A percentile compares a stretch with the other conserved stretches of the same genome.
These are phyloP conservation scores for Coturnix japonica DNA, from an alignment of 2,113 vertebrate species.

Conservation along the genomic window DNA sequence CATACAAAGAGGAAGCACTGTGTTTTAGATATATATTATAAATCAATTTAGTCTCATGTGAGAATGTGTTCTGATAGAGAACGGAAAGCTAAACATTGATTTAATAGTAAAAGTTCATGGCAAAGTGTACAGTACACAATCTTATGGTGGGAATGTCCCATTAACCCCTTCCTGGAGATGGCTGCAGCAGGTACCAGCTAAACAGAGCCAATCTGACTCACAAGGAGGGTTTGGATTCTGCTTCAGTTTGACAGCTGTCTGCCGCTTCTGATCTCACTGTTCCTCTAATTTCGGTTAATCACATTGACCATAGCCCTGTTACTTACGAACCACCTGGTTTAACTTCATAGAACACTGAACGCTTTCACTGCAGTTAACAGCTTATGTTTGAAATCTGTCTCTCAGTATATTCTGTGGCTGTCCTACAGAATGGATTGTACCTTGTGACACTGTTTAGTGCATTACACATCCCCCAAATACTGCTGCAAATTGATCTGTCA, in stretches of 20 bases:
- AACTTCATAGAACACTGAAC: background rate
- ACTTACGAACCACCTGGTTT: background rate
- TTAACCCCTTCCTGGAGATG: conserved; percentile 32
- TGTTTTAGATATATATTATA: conserved; percentile 5
- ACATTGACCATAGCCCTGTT: background rate
- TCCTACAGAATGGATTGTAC: background rate
- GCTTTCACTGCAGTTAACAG: background rate
- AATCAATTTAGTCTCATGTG: conserved; percentile 42
- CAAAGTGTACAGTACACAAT: conserved; percentile 64
- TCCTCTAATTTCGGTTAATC: background rate
- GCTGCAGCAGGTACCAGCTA: conserved; percentile 17
- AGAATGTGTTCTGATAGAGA: conserved; percentile 58
- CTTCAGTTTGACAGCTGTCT: background rate
- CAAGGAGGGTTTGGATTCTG: conserved; percentile 10
- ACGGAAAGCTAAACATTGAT: background rate
- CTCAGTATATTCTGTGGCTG: background rate
- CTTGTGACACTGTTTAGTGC: background rate
- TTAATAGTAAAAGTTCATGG: conserved; percentile 8
- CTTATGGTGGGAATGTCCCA: background rate
- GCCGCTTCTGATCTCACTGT: background rate
- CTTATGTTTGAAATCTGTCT: background rate
- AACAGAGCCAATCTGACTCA: background rate
- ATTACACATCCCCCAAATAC: background rate
- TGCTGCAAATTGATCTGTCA: background rate
- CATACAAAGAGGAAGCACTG: conserved; percentile 63